These are phyloP conservation scores for Conus betulinus DNA, from an alignment of 1,140 invertebrate genomes.

Conservation along the genomic window DNA sequence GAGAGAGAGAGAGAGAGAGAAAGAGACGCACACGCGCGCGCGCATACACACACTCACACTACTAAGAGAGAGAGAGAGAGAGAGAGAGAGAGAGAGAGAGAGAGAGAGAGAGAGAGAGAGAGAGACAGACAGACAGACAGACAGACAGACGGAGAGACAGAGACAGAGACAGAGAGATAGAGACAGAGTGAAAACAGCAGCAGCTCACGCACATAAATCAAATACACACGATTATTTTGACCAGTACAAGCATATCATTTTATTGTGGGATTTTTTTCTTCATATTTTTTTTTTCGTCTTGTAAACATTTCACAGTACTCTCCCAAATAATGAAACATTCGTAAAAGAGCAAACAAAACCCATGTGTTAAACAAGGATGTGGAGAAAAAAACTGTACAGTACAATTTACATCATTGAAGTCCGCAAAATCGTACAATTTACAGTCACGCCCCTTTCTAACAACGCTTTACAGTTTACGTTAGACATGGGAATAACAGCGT, in stretches of 20 bases:
- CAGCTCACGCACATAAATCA: constrained; percentile 1
- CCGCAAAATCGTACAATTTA: no score
- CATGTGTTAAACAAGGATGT: no score
- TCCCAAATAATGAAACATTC: no score
- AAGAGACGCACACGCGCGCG: neutral
- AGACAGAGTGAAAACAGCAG: neutral
- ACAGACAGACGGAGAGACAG: neutral
- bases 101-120: constrained; percentile 7
- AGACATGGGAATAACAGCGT: no score
- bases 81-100: constrained; percentile 3
- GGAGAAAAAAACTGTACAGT: no score
- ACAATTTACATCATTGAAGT: no score
- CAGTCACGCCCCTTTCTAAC: no score
- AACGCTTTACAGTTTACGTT: no score
- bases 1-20: neutral
- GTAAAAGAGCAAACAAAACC: no score
- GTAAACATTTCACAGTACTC: no score
- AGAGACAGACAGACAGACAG: neutral
- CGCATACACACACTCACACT: neutral
- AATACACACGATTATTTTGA: neutral
- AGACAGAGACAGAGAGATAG: neutral
- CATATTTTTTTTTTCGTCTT: no score
- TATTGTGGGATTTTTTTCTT: no score
- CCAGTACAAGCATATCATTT: neutral
- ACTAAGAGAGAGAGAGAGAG: neutral